Percentiles rank a stretch among this genome's conserved stretches.
Evolutionary conservation across 2,113 vertebrate genomes (phyloP).

Genomic region (Dicaeum eximium): DNA sequence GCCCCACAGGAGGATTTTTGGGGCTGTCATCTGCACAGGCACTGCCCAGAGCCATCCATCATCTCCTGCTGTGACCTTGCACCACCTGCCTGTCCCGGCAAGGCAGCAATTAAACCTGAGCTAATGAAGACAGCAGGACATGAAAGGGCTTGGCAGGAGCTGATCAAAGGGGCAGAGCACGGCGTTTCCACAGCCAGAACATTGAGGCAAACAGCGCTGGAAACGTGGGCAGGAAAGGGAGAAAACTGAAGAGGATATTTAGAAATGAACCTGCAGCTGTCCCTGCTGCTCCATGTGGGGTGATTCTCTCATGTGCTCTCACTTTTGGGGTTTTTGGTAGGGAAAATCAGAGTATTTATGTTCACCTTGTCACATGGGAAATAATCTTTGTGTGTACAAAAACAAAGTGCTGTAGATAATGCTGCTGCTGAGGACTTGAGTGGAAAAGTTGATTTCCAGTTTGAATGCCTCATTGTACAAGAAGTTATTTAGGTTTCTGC

Average conservation of each 20-base stretch:
- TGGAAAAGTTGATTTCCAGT: background rate
- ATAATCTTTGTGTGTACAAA: background rate
- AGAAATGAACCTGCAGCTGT: background rate
- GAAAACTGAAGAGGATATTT: background rate
- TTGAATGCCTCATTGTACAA: background rate
- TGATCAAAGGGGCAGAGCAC: conserved; percentile 44
- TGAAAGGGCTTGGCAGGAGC: conserved; percentile 26
- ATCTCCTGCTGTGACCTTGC: conserved; percentile 23
- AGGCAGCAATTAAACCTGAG: conserved; percentile 42
- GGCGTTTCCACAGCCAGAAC: background rate
- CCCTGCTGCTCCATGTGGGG: background rate
- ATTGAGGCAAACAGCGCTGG: background rate
- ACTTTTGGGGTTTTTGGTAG: background rate
- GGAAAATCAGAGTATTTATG: background rate
- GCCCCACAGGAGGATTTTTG: background rate
- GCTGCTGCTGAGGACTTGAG: background rate
- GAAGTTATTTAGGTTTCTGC: background rate
- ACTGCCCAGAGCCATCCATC: conserved; percentile 7
- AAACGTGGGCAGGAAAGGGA: background rate
- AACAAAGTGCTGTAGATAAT: background rate
- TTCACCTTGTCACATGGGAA: background rate
- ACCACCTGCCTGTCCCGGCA: background rate
- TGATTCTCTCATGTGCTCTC: background rate
- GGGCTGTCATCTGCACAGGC: background rate
- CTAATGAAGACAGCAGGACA: conserved; percentile 35